Conservation (phyloP, 2,888 invertebrate species). For the Bellardia pandia region DNA sequence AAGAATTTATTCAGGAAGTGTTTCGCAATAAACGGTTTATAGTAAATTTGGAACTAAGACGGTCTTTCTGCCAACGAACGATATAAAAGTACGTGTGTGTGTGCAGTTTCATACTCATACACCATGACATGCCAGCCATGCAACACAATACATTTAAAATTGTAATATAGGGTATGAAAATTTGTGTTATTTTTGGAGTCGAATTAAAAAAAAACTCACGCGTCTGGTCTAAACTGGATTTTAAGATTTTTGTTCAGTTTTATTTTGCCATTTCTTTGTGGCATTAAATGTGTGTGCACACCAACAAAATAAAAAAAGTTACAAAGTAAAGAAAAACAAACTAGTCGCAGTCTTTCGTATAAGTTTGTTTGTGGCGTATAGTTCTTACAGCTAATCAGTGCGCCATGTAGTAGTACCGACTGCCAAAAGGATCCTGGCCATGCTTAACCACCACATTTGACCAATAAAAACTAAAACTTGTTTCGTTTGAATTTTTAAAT, state of each 20-base stretch:
- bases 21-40: no score
- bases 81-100: not conserved
- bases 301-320: slow-evolving; percentile 4
- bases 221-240: slow-evolving; percentile 73
- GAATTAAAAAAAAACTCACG: slow-evolving; percentile 68
- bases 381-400: slow-evolving; percentile 72
- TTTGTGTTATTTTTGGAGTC: slow-evolving; percentile 71
- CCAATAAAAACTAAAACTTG: slow-evolving; percentile 69
- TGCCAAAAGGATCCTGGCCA: slow-evolving; percentile 72
- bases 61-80: not conserved
- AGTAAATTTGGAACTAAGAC: not conserved
- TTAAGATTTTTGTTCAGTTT: slow-evolving; percentile 47
- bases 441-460: slow-evolving; percentile 68
- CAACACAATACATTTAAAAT: slow-evolving; percentile 50
- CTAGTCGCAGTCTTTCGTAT: slow-evolving; percentile 59
- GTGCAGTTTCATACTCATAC: not conserved
- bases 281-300: slow-evolving; percentile 45
- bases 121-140: slow-evolving; percentile 9
- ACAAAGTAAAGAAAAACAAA: slow-evolving; percentile 9
- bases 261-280: slow-evolving; percentile 56
- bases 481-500: slow-evolving; percentile 62
- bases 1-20: no score
- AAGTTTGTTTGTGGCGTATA: slow-evolving; percentile 52
- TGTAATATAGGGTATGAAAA: slow-evolving; percentile 64
- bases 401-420: slow-evolving; percentile 49